Evolutionary conservation across 92 coral and sea anemone species (phyloP), one percentile per base, ranked within the genome.

Genomic region (Zoanthus solanderi): DNA sequence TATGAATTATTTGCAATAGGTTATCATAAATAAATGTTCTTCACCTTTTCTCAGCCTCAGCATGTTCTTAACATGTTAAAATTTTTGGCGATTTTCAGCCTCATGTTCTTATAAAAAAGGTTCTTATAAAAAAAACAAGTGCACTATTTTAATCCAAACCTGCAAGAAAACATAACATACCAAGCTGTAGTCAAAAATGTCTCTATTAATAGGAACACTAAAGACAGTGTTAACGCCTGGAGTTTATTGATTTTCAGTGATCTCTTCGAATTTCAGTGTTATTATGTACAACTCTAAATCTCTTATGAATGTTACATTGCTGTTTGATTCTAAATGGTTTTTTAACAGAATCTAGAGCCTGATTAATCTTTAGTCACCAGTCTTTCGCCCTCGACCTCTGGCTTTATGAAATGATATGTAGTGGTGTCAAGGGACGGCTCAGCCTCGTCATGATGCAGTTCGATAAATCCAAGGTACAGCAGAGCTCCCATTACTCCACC

Each of bases 401-500:
- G 85, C 42, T 80, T 46, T 15, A 74, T 61, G 45, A 65, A 80
- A 74, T 44, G 65, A 29, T 80, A 80, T 1, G 72, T 80, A 74
- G 58, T 63, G 75, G 74, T 34, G 67, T 77, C 67, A 34, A 77
- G 23, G 67, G 68, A 15, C 68, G 82, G 31, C 46, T 77, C 82
- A 16, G 65, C 63, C 67, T 77, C 67, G 16, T 77, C 48, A 28
- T 80, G 85, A 18, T 80, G 85, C 60, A 65, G 73, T 5, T 79
- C 84, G 17, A 79, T 61, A 58, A 79, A 79, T 12, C 29, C 74
- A 31, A 79, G n/a, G 84, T 79, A 79, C 72, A 79, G 73, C 10
- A 79, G 60, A 72, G 84, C 84, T 8, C 84, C 84, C 84, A 79
- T 53, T 4, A 79, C 72, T 16, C 84, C 84, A 17, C 84, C 84